Evolutionary conservation across 2,797 vertebrate genomes (phyloP), one percentile per base, ranked within the genome.

Genomic region (Manis javanica): DNA sequence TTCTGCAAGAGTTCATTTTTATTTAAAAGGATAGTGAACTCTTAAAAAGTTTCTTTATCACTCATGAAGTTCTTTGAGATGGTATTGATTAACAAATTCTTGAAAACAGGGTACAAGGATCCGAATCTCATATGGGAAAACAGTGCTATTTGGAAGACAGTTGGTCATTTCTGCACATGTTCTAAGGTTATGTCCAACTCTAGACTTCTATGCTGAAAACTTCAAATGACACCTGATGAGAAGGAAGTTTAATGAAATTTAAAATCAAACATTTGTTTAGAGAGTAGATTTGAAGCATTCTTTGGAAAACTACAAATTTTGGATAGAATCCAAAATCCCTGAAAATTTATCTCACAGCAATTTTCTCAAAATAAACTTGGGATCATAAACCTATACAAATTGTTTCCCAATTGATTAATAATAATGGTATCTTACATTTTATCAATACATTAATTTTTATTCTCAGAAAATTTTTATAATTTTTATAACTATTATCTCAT

Each of bases 11-110:
- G 34, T 94, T 95, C 31, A 39, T 79, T 78, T 89, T 77, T n/a
- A 64, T 57, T 91, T 71, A 84, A 96, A 87, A 72, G 31, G 72
- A 95, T 77, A 95, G 18, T 14, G 15, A 75, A 9, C 9, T 82
- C 79, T 31, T 78, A 53, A 31, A 46, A 91, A 88, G 23, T 86
- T 78, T 91, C 55, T 79, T 83, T 55, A 59, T 66, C 29, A 24
- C 2, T 93, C 61, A 72, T 69, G 4, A 55, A 71, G 53, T 18
- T 19, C 13, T 84, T 93, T 72, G 34, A 24, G 34, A 14, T 61
- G 24, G 6, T 42, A 1, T 72, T 93, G 78, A 90, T 78, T 61
- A 10, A 92, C 19, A 46, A 39, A 46, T 74, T 78, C 72, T 11
- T 61, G 23, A 66, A 96, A 82, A 72, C 14, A 51, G 3, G 11